Base-by-base conservation (phyloP, 2,797 vertebrate species). In the Periparus ater region DNA sequence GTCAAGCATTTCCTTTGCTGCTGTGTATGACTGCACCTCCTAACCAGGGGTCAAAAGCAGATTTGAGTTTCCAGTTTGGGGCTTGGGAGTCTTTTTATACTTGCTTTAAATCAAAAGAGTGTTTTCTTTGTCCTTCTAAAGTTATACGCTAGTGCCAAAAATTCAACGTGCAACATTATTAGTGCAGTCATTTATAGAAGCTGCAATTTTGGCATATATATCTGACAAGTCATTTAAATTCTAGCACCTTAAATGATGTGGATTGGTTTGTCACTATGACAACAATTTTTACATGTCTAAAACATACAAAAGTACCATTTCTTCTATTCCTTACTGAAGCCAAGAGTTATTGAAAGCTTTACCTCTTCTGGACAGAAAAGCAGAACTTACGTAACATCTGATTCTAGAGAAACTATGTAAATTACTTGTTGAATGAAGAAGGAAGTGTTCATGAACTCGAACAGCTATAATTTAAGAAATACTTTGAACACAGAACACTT, bases 1-100 rank as follows among this genome's bases (percentile, higher is more conserved):
- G 97, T 97, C 80, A 98, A 98, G 98, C 97, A 99, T 98, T 99
- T 98, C 98, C 98, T 98, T 96, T 90, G 20, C 93, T 93, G 73
- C 70, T 86, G 19, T 96, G 97, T 98, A 97, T 73, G 96, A 97
- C 96, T 96, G 95, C 97, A 98, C 98, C 97, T 97, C 98, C 94
- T 94, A 97, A 95, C 71, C 88, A 96, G 96, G 97, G 97, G 98
- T 98, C 97, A 98, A 96, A 97, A 95, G 94, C 95, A 96, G 84
- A 98, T 95, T 3, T 79, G 67, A 95, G 77, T 86, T 93, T 89
- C 80, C 36, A 91, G 54, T 78, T 45, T 58, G 29, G 29, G 10
- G 3, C 36, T 36, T 63, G 85, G 91, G 5, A 4, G 0, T 5
- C 22, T 71, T 95, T 40, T 45, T 20, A 25, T 27, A 19, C n/a